phyloP scores from a whole-genome alignment of 2,888 invertebrate species.

The Cryptops parisi region DNA sequence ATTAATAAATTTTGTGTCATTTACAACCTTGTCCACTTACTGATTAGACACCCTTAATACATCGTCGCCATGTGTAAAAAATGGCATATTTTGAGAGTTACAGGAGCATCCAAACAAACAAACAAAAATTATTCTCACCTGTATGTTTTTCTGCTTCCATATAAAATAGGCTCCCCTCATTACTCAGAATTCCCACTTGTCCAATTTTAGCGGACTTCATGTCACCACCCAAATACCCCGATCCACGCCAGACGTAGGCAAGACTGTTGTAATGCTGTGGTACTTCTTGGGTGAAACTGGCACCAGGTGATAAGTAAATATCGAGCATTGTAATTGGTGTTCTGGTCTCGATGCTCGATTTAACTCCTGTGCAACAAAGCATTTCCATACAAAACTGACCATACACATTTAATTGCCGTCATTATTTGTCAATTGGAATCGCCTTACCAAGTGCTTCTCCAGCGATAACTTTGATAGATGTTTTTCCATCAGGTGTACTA shows the following conservation, averaged over 20 bases:
- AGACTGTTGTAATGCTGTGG: conserved; percentile 22
- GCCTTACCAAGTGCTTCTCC: conserved; percentile 24
- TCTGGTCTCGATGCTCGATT: conserved; percentile 22
- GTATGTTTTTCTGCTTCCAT: conserved; percentile 20
- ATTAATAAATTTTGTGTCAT: too few species aligned
- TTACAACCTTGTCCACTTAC: too few species aligned
- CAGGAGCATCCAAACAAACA: background rate
- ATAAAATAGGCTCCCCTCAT: conserved; percentile 19
- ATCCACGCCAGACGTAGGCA: conserved; percentile 24
- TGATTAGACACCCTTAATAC: too few species aligned
- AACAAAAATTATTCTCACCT: conserved; percentile 11
- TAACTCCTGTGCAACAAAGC: conserved; percentile 19
- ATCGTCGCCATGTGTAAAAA: too few species aligned
- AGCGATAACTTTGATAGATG: conserved; percentile 24
- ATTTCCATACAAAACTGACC: too few species aligned
- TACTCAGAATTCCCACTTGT: conserved; percentile 21
- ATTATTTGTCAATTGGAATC: too few species aligned
- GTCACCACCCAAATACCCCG: conserved; percentile 21
- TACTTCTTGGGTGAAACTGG: conserved; percentile 21
- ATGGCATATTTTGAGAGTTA: background rate
- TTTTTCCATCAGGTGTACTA: conserved; percentile 21
- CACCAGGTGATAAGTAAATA: conserved; percentile 22
- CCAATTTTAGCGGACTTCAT: conserved; percentile 20
- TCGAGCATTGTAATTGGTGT: conserved; percentile 24
- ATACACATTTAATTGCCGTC: too few species aligned